Percentiles rank a stretch among this genome's conserved stretches.
Evolutionary conservation across 2,113 vertebrate species (phyloP).

Genomic region (Leucosticte australis): DNA sequence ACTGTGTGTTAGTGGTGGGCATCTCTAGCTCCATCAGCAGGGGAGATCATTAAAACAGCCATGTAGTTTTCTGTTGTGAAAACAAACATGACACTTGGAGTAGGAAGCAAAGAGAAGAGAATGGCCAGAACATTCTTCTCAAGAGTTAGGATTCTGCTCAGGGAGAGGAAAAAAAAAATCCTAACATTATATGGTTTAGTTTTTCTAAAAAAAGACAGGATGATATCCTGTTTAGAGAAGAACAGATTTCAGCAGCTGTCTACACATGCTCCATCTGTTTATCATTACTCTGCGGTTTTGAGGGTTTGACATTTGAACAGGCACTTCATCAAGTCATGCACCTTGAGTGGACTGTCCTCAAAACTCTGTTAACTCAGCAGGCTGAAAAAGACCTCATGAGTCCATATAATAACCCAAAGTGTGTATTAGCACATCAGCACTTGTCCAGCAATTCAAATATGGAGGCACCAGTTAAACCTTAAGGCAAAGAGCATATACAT

Average conservation of each 20-base stretch:
- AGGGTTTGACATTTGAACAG: neutral
- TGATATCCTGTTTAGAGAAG: slow-evolving; percentile 18
- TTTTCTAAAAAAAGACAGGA: slow-evolving; percentile 13
- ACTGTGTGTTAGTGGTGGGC: neutral
- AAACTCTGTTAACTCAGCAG: neutral
- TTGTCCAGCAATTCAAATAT: neutral
- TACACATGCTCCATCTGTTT: slow-evolving; percentile 17
- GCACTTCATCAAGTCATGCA: neutral
- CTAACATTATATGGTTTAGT: neutral
- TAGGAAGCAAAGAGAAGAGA: neutral
- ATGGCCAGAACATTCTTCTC: neutral
- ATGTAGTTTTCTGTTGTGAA: neutral
- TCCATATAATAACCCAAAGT: neutral
- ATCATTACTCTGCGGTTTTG: slow-evolving; percentile 12
- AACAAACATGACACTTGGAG: fast-evolving
- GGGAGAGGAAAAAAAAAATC: neutral
- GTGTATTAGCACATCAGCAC: neutral
- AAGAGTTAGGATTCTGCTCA: neutral
- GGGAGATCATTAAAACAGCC: neutral
- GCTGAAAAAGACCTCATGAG: neutral
- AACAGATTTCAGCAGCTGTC: slow-evolving; percentile 19
- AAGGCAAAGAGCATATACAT: neutral
- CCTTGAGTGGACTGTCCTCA: neutral
- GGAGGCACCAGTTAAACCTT: neutral
- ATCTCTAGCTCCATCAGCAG: neutral